Base-by-base conservation (phyloP, 2,888 invertebrate genomes). In the Catonia carolina region DNA sequence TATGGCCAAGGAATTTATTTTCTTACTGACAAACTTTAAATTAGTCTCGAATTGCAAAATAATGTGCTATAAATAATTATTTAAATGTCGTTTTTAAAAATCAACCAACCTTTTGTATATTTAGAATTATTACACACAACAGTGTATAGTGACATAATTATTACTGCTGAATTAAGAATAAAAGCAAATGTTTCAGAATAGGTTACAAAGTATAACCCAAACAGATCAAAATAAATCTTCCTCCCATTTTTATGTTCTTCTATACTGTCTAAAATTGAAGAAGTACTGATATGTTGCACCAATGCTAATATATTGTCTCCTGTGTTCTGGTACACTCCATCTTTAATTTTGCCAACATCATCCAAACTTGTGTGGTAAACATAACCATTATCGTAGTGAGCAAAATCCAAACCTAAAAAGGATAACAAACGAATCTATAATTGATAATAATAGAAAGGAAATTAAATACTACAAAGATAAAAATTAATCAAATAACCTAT, bases 291-390 rank as follows among this genome's bases (percentile, higher is more conserved):
- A 23, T 49, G 49, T 2, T 53, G 48, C 1, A 79, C 70, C 14
- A 82, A 69, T 1, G 75, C 75, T 54, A 82, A 66, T 17, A 80
- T 64, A 69, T 83, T 84, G 58, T 80, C 79, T 1, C 82, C 83
- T 57, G 78, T 77, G 67, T 82, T 77, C 65, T 85, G 84, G 60
- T 81, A 77, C 35, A 80, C 78, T n/a, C 82, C 82, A 2, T 72
- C 66, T n/a, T 78, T 76, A 55, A 85, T 80, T 55, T 70, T 69
- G 8, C 69, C 65, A 56, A 77, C 74, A 35, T 73, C 72, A 67
- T 85, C 84, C 55, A 70, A 72, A 60, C 75, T 77, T 2, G 84
- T 95, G 74, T 95, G 95, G 73, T 95, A 95, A 1, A 87, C 83
- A 68, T 81, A 82, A 0, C 87, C 89, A 73, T 87, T 85, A 53